Conservation (phyloP, 64 coral and sea anemone genomes). For the Porites lutea region DNA sequence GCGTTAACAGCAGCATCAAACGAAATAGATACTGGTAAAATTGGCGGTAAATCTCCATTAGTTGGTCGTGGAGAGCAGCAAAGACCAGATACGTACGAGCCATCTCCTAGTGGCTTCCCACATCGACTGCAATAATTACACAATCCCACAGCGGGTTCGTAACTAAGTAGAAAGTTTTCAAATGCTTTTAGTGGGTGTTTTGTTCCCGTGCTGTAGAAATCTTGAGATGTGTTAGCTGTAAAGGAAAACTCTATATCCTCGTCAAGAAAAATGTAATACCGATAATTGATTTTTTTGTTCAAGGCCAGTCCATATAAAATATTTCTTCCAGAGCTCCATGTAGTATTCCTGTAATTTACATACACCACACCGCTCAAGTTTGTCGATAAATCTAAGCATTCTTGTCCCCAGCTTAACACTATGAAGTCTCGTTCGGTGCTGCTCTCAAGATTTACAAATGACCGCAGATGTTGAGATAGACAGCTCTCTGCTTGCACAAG, state of each 20-base stretch:
- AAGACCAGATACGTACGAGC: slow-evolving; percentile 39
- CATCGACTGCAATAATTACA: slow-evolving; percentile 88
- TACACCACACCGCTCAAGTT: slow-evolving; percentile 58
- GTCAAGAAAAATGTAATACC: slow-evolving; percentile 86
- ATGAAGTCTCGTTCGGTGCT: slow-evolving; percentile 67
- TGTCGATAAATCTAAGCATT: slow-evolving; percentile 41
- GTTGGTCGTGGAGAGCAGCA: slow-evolving; percentile 75
- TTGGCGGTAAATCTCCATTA: slow-evolving; percentile 48
- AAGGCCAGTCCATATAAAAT: slow-evolving; percentile 63
- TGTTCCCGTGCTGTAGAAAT: not conserved
- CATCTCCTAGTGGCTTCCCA: slow-evolving; percentile 64
- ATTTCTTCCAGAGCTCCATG: slow-evolving; percentile 87
- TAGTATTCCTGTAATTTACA: slow-evolving; percentile 58
- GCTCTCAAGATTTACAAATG: slow-evolving; percentile 38
- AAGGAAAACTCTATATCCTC: slow-evolving; percentile 89
- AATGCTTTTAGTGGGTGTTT: slow-evolving; percentile 62
- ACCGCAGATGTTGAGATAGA: slow-evolving; percentile 63
- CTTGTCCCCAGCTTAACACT: slow-evolving; percentile 74
- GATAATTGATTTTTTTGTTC: slow-evolving; percentile 49
- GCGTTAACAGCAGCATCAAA: slow-evolving; percentile 94
- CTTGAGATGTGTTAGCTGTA: slow-evolving; percentile 39
- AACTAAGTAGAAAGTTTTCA: slow-evolving; percentile 79
- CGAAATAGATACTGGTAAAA: slow-evolving; percentile 78
- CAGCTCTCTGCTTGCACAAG: slow-evolving; percentile 85
- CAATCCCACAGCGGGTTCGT: slow-evolving; percentile 79